These are phyloP conservation scores for Chromoteleia sp. DNA, from an alignment of 2,888 invertebrate genomes.

Conservation along the genomic window DNA sequence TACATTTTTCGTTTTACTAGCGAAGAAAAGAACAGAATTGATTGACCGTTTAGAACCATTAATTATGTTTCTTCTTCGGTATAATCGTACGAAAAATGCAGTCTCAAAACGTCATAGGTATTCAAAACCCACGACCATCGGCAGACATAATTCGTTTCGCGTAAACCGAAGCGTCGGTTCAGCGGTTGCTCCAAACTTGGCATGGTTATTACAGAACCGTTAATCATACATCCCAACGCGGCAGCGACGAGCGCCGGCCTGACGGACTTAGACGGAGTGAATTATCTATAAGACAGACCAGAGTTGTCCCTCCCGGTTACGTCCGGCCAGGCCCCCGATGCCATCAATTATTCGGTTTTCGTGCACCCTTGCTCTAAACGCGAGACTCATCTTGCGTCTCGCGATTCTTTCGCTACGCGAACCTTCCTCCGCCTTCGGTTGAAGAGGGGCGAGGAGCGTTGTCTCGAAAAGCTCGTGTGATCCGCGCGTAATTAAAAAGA, in stretches of 20 bases:
- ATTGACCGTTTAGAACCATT: no score
- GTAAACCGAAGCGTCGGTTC: conserved; percentile 29
- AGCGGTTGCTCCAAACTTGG: conserved; percentile 31
- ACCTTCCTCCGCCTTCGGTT: not conserved
- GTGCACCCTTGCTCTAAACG: conserved; percentile 55
- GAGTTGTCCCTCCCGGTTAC: conserved; percentile 74
- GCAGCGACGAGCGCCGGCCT: conserved; percentile 45
- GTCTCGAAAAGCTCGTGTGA: conserved; percentile 52
- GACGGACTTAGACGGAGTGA: conserved; percentile 75
- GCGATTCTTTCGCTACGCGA: not conserved
- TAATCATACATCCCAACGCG: conserved; percentile 78
- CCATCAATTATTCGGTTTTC: conserved; percentile 81
- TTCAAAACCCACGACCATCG: no score
- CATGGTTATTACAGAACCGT: conserved; percentile 78
- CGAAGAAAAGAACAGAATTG: no score
- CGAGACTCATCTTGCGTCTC: conserved; percentile 53
- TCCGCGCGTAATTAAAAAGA: conserved; percentile 53
- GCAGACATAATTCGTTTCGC: not conserved
- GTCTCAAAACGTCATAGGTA: no score
- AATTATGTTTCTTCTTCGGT: no score
- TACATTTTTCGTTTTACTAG: no score
- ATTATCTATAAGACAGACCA: conserved; percentile 82
- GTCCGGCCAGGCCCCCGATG: conserved; percentile 75
- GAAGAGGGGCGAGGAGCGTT: not conserved
- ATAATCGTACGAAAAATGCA: no score